Evolutionary conservation across 2,797 vertebrate genomes (phyloP).

Genomic region (Macropodus opercularis): DNA sequence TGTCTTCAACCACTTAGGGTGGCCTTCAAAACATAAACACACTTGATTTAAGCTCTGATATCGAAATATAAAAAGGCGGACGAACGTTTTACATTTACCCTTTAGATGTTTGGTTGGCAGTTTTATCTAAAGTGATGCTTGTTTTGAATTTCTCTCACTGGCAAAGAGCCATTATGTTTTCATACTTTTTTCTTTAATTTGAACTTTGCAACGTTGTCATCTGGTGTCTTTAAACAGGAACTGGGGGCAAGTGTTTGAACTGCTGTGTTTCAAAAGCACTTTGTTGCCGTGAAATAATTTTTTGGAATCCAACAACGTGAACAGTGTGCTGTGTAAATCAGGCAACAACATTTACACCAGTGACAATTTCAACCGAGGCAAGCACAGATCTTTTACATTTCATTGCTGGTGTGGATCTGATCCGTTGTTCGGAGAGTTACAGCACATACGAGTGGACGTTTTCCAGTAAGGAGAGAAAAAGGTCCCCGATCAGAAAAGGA

Average conservation of each 20-base stretch:
- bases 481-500: constrained; percentile 55
- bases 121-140: constrained; percentile 47
- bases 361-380: too few species aligned
- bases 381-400: too few species aligned
- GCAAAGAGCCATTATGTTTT: constrained; percentile 28
- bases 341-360: too few species aligned
- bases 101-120: constrained; percentile 55
- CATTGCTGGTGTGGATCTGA: constrained; percentile 43
- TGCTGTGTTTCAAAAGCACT: constrained; percentile 9
- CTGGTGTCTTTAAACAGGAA: constrained; percentile 3
- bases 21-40: constrained; percentile 66
- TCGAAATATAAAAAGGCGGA: constrained; percentile 45
- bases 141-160: constrained; percentile 43
- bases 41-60: constrained; percentile 61
- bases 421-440: constrained; percentile 65
- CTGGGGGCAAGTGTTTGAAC: constrained; percentile 26
- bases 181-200: constrained; percentile 39
- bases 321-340: background rate
- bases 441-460: constrained; percentile 70
- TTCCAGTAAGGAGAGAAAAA: constrained; percentile 52
- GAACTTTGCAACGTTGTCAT: constrained; percentile 13
- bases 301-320: background rate
- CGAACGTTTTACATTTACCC: constrained; percentile 72
- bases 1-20: constrained; percentile 51
- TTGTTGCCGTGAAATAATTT: constrained; percentile 1